phyloP scores from a whole-genome alignment of 2,113 vertebrate genomes.

The Leptosomus discolor region DNA sequence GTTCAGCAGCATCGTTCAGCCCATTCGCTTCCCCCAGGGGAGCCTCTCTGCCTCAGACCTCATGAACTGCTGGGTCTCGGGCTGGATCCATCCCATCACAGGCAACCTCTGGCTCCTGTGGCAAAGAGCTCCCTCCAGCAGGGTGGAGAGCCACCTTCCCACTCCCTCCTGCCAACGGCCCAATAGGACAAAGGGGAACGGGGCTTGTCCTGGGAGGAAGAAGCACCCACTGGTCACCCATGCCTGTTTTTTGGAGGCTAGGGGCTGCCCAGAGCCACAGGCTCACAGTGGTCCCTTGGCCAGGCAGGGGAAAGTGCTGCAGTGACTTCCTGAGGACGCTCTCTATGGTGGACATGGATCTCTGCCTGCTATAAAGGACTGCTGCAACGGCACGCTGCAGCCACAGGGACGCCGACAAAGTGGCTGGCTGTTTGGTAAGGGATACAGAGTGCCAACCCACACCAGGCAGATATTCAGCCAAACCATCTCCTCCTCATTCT shows the following conservation, averaged over 20 bases:
- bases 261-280: too few species aligned
- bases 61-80: slow-evolving; percentile 46
- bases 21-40: slow-evolving; percentile 38
- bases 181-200: not conserved
- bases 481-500: fast-evolving
- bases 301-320: slow-evolving; percentile 47
- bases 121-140: not conserved
- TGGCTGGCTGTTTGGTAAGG: slow-evolving; percentile 53
- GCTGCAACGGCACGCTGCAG: slow-evolving; percentile 3
- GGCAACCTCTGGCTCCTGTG: not conserved
- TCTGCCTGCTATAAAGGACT: not conserved
- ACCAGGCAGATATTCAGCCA: not conserved
- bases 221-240: not conserved
- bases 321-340: slow-evolving; percentile 46
- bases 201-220: not conserved
- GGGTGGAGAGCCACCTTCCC: fast-evolving
- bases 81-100: slow-evolving; percentile 43
- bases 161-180: not conserved
- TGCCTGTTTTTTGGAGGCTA: not conserved
- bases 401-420: not conserved
- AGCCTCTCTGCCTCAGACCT: not conserved
- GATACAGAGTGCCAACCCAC: not conserved
- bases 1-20: not conserved
- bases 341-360: not conserved
- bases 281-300: not conserved